These are phyloP conservation scores for Chelon labrosus DNA, from an alignment of 2,797 vertebrate species.

Conservation along the genomic window DNA sequence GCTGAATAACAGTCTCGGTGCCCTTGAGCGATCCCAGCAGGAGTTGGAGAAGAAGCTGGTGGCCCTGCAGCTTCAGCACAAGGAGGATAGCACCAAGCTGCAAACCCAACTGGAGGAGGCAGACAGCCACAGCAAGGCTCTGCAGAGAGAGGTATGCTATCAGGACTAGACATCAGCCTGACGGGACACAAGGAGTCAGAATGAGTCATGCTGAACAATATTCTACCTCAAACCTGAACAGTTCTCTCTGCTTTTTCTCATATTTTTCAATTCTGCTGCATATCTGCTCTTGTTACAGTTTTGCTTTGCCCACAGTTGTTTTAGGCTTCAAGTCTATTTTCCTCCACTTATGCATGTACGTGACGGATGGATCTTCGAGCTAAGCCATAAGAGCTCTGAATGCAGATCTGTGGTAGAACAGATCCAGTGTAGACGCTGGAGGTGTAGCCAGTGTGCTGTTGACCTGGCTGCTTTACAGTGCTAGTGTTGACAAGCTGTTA, in stretches of 20 bases:
- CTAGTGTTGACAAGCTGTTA: slow-evolving; percentile 34
- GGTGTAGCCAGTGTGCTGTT: slow-evolving; percentile 17
- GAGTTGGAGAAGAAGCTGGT: slow-evolving; percentile 91
- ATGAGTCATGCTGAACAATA: neutral
- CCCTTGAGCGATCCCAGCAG: slow-evolving; percentile 89
- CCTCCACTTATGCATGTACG: neutral
- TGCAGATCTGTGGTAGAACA: neutral
- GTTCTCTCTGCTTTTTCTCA: neutral
- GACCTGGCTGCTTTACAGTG: slow-evolving; percentile 18
- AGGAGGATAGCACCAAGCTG: slow-evolving; percentile 87
- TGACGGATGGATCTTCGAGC: slow-evolving; percentile 6
- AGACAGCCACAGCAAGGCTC: slow-evolving; percentile 88
- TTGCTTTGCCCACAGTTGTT: neutral
- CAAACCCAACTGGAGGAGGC: slow-evolving; percentile 92
- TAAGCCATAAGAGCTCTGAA: slow-evolving; percentile 7
- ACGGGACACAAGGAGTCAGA: neutral
- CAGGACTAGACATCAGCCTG: neutral
- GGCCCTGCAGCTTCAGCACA: slow-evolving; percentile 91
- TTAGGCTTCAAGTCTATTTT: neutral
- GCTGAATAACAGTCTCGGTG: slow-evolving; percentile 88
- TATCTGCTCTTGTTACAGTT: neutral
- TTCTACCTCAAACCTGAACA: neutral
- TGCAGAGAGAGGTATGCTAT: slow-evolving; percentile 90
- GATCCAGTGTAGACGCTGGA: neutral
- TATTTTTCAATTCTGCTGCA: slow-evolving; percentile 1